phyloP scores from a whole-genome alignment of 1,140 invertebrate species.

The Coenobita brevimanus region DNA sequence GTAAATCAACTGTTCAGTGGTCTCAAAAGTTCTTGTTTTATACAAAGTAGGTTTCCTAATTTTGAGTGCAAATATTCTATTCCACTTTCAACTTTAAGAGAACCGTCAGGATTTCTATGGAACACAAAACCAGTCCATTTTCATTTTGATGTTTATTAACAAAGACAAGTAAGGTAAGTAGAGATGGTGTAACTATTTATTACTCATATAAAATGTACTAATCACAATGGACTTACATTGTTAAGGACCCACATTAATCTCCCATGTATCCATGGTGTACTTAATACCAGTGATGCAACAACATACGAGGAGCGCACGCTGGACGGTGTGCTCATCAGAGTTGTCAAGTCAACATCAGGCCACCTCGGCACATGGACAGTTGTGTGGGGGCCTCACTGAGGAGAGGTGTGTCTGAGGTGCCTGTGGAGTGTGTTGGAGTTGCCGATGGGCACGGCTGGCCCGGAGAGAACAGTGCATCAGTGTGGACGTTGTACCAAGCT shows the following conservation, averaged over 20 bases:
- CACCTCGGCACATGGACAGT: no score
- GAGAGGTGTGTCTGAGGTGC: not conserved
- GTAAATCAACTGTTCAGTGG: conserved; percentile 26
- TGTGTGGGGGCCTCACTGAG: not conserved
- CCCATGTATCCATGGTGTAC: conserved; percentile 64
- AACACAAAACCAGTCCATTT: conserved; percentile 43
- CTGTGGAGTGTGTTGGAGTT: conserved; percentile 14
- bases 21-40: conserved; percentile 37
- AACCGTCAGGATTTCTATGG: conserved; percentile 37
- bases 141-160: conserved; percentile 63
- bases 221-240: conserved; percentile 54
- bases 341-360: not conserved
- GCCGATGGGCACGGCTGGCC: no score
- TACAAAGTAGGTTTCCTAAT: conserved; percentile 56
- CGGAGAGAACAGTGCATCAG: no score
- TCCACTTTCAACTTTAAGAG: conserved; percentile 57
- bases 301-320: conserved; percentile 8
- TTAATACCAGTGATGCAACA: conserved; percentile 56
- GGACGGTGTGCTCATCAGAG: conserved; percentile 31
- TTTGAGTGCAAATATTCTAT: conserved; percentile 64
- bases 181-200: conserved; percentile 63
- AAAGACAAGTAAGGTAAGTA: conserved; percentile 63
- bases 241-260: conserved; percentile 51
- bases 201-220: conserved; percentile 64
- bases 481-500: no score